Base-by-base conservation (phyloP, 2,888 invertebrate species). In the Sphinx pinastri region DNA sequence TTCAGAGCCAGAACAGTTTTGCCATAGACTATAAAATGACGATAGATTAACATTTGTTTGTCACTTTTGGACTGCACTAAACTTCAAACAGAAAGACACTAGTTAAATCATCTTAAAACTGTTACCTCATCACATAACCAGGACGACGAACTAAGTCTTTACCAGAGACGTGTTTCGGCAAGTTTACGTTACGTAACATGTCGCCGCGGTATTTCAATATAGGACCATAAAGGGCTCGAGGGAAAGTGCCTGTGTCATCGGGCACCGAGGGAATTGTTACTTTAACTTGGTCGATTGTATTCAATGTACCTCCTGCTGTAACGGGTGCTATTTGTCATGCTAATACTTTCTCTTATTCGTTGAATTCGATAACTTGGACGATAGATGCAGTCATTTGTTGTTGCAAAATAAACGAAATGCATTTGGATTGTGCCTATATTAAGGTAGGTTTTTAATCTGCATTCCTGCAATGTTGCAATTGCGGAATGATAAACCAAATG, bases 201-300 rank as follows among this genome's bases (percentile, higher is more conserved):
- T 79, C 76, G 79, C 82, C 76, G 77, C 80, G 58, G 58, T 58
- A 58, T 58, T 58, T 14, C 58, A 58, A 58, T 58, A 58, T 58
- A 14, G 58, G 13, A 19, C 58, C 38, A 25, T 58, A 58, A 31
- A 58, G 58, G 38, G 58, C 31, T 25, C 25, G 19, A 25, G 58
- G 66, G 73, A 68, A 70, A 73, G 71, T 69, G 71, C 73, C 72
- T 31, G 67, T 67, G 63, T 51, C 67, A 66, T 57, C 49, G 49
- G 31, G 57, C 54, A 66, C 72, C 81, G 59, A 71, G 74, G 87
- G 86, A 84, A 77, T 78, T 77, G 80, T 82, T 78, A 76, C 75
- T 79, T 75, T 72, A 77, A 80, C 77, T 75, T 73, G 73, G 68
- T 73, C 69, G 63, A 73, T 77, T 75, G 73, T 77, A 73, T 66